Evolutionary conservation across 2,797 vertebrate species (phyloP), one percentile per base, ranked within the genome.

Genomic region (Cottoperca gobio): DNA sequence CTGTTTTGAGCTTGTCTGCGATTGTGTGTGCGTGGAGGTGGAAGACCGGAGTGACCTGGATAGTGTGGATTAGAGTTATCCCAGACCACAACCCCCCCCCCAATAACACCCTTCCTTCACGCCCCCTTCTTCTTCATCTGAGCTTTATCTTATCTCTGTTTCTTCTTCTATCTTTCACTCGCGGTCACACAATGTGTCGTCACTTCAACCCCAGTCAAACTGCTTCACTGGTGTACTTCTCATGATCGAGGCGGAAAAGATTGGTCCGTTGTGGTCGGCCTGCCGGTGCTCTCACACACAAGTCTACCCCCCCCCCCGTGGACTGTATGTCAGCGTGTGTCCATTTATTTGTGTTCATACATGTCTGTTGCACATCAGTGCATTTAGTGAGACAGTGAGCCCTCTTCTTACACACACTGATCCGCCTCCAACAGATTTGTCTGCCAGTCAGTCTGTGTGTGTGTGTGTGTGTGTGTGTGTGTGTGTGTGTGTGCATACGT

Each of bases 21-120:
- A 42, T 33, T 14, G 13, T 54, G 45, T 57, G 39, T 42, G 8
- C 43, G 35, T 42, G 17, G 33, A 53, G 42, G 55, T 78, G 63
- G 46, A 43, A 48, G 73, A 61, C 48, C n/a, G 28, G 66, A 71
- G 64, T 78, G 74, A 79, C 86, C 89, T 89, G 80, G 59, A 86
- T 88, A 69, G 42, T 8, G 48, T 84, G 83, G 86, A 91, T 91
- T 86, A 88, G 39, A 68, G 24, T 69, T 48, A 67, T 79, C 58
- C 21, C 43, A 63, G 54, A 19, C 59, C 28, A 31, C 49, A 54
- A 59, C 52, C 62, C 37, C 37, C n/a, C n/a, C n/a, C 24, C 48
- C 14, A 43, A 40, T 31, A 42, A 49, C 43, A 63, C 73, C 57
- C 19, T 24, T 49, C 55, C 70, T 55, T 62, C 23, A 43, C 10